phyloP scores from a whole-genome alignment of 2,113 vertebrate species.

The Thunnus maccoyii region DNA sequence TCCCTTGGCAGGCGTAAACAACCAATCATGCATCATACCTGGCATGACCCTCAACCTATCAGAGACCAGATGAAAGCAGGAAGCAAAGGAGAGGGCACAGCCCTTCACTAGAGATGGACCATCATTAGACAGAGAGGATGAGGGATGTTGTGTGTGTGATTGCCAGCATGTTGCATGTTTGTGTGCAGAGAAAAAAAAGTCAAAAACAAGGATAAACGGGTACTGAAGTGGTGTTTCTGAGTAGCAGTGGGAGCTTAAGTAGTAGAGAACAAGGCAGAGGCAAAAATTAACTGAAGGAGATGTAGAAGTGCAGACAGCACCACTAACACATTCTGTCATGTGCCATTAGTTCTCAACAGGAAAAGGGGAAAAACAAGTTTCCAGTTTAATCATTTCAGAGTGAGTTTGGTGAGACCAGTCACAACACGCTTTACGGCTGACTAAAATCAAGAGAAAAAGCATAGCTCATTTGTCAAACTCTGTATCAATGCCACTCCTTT shows the following conservation, averaged over 20 bases:
- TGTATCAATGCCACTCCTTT: slow-evolving; percentile 35
- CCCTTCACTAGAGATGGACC: slow-evolving; percentile 26
- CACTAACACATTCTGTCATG: slow-evolving; percentile 60
- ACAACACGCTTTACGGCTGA: slow-evolving; percentile 45
- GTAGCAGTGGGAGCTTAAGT: slow-evolving; percentile 36
- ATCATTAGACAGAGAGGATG: slow-evolving; percentile 45
- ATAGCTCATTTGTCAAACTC: slow-evolving; percentile 35
- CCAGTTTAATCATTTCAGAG: slow-evolving; percentile 53
- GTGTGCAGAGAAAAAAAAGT: slow-evolving; percentile 13
- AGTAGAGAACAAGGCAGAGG: slow-evolving; percentile 4
- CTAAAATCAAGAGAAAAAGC: slow-evolving; percentile 43
- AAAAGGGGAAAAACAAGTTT: slow-evolving; percentile 61
- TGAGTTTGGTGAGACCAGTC: slow-evolving; percentile 48
- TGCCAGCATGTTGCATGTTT: slow-evolving; percentile 2
- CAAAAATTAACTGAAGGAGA: slow-evolving; percentile 46
- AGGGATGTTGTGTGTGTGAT: slow-evolving; percentile 18
- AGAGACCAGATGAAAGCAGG: slow-evolving; percentile 68
- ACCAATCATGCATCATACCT: slow-evolving; percentile 60
- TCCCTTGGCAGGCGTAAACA: slow-evolving; percentile 60
- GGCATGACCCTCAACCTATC: slow-evolving; percentile 61
- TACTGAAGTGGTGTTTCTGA: slow-evolving; percentile 19
- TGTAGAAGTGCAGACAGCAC: slow-evolving; percentile 42
- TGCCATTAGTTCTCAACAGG: slow-evolving; percentile 56
- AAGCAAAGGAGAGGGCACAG: slow-evolving; percentile 29
- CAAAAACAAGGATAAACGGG: slow-evolving; percentile 4